Evolutionary conservation across 2,888 invertebrate genomes (phyloP).

Genomic region (Hyles lineata): DNA sequence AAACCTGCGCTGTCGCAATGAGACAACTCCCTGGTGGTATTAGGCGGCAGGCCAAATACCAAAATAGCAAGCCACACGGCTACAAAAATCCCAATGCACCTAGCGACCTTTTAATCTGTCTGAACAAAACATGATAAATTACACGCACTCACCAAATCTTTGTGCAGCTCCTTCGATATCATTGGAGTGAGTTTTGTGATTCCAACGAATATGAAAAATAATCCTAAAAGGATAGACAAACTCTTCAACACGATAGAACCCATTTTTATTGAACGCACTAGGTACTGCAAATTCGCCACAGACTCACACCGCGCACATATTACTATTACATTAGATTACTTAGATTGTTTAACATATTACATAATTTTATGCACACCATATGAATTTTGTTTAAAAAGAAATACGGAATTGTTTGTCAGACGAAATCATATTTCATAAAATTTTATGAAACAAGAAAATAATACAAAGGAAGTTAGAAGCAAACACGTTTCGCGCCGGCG

Average conservation of each 20-base stretch:
- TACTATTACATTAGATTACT: constrained; percentile 13
- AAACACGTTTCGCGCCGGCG: constrained; percentile 80
- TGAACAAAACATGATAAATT: constrained; percentile 38
- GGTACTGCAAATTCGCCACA: constrained; percentile 41
- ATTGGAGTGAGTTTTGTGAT: constrained; percentile 95
- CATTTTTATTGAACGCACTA: constrained; percentile 61
- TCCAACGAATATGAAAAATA: constrained; percentile 98
- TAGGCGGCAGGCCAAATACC: constrained; percentile 83
- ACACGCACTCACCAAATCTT: constrained; percentile 93
- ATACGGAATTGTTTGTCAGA: neutral
- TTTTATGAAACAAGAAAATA: constrained; percentile 24
- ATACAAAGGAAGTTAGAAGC: constrained; percentile 42
- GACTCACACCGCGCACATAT: constrained; percentile 49
- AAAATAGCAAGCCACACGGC: constrained; percentile 78
- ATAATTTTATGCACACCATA: neutral
- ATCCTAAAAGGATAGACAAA: constrained; percentile 94
- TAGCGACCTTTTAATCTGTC: constrained; percentile 65
- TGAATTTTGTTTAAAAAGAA: neutral
- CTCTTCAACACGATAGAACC: constrained; percentile 93
- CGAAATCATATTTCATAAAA: constrained; percentile 35
- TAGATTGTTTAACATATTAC: neutral
- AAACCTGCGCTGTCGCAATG: constrained; percentile 61
- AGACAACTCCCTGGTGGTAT: constrained; percentile 70
- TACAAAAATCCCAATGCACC: constrained; percentile 76
- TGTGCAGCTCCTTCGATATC: constrained; percentile 97